Base-by-base conservation (phyloP, 2,113 vertebrate genomes). In the Gadus chalcogrammus region DNA sequence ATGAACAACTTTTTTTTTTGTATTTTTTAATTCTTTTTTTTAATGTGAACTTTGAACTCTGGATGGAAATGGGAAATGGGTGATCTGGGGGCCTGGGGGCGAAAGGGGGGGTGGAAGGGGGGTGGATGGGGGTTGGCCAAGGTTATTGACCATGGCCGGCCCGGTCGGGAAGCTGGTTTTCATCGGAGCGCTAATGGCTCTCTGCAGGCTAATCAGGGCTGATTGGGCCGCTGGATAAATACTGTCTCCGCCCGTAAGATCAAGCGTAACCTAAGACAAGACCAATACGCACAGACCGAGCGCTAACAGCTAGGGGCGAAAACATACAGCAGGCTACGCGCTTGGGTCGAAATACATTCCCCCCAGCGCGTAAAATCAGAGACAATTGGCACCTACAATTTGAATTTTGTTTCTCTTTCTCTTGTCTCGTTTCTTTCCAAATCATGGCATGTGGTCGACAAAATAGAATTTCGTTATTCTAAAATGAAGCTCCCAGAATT, bases 161-260 rank as follows among this genome's bases (percentile, higher is more conserved):
- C 79, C 77, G 78, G 85, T 77, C 85, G 84, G 85, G 82, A 79
- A 90, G 82, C 75, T 27, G 80, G 80, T 83, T 88, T 88, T 87
- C 88, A 88, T 84, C 84, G 72, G 84, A 67, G 81, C 80, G 12
- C 80, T 90, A 88, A 88, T 87, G 84, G 79, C 71, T 85, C 71
- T 85, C 86, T 38, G 48, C 22, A 24, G 22, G 69, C 82, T 84
- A 88, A 88, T 90, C 87, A 89, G 79, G 84, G 83, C 80, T 88
- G 85, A 88, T 88, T 86, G 87, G 64, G 67, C 81, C 80, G 81
- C 84, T 82, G 75, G 83, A 84, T 84, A 86, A 90, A 87, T 86
- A 88, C 77, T 75, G 71, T 78, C 74, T 78, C 80, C 73, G 78
- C 87, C 77, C 81, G 82, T 83, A 88, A 84, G 84, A 78, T 84